Conservation (phyloP, 2,797 vertebrate genomes). For the Linurgus olivaceus region DNA sequence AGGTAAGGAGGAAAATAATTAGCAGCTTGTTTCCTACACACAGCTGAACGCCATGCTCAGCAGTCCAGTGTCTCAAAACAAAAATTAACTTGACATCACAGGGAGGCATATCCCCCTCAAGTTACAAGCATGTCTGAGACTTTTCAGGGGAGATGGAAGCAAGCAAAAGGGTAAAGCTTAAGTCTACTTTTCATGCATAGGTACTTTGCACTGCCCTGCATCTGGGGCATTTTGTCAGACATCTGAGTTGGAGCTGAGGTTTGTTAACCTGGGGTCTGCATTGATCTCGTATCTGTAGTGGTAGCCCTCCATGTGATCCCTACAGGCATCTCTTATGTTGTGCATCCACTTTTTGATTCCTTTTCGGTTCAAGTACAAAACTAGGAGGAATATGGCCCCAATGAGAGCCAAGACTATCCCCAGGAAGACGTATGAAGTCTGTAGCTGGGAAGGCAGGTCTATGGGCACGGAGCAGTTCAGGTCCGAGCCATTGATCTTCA, state of each 20-base stretch:
- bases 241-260: slow-evolving; percentile 93
- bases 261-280: slow-evolving; percentile 91
- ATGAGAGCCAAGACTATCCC: slow-evolving; percentile 96
- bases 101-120: slow-evolving; percentile 30
- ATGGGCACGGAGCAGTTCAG: slow-evolving; percentile 76
- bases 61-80: slow-evolving; percentile 62
- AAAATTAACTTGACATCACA: slow-evolving; percentile 60
- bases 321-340: slow-evolving; percentile 96
- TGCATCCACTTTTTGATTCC: slow-evolving; percentile 98
- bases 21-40: slow-evolving; percentile 52
- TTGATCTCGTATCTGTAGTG: slow-evolving; percentile 98
- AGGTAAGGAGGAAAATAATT: not conserved
- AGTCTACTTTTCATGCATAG: slow-evolving; percentile 85
- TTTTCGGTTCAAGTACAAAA: slow-evolving; percentile 97
- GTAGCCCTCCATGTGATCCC: slow-evolving; percentile 99
- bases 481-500: slow-evolving; percentile 75
- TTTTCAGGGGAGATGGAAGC: slow-evolving; percentile 13
- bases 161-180: slow-evolving; percentile 66
- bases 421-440: slow-evolving; percentile 95
- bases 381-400: slow-evolving; percentile 94
- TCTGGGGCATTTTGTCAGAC: slow-evolving; percentile 75
- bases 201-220: slow-evolving; percentile 42
- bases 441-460: slow-evolving; percentile 82
- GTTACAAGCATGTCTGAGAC: slow-evolving; percentile 30
- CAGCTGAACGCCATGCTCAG: slow-evolving; percentile 69